Evolutionary conservation across 2,113 vertebrate genomes (phyloP), one percentile per base, ranked within the genome.

Genomic region (Zootoca vivipara): DNA sequence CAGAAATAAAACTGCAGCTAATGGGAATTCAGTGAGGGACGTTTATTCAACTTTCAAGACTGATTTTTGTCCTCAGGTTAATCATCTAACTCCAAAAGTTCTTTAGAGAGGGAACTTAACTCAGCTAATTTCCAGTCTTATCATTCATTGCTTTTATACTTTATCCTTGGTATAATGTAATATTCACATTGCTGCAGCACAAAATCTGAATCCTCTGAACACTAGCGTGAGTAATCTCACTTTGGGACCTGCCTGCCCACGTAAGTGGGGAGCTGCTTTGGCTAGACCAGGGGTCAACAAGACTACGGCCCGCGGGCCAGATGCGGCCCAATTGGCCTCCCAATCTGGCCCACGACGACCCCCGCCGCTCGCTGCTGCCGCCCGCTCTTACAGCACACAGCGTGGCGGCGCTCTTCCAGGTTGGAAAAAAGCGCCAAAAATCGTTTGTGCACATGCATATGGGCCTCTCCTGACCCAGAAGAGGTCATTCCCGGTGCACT

Each of bases 1-100:
- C 95, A 94, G 94, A 92, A 97, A 92, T 94, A 96, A 96, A 95
- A 95, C 91, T 93, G 94, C 91, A 92, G 87, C 90, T 96, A 96
- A 95, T 96, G 91, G 94, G 94, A 96, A 93, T 94, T 92, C 93
- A 96, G 87, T 90, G 89, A 93, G 95, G 93, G 42, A 84, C 52
- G 2, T 94, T 96, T 95, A 84, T 94, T 93, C 40, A 82, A 77
- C 24, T 92, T 80, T 87, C 26, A 40, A 56, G 40, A 70, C 38
- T 93, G 85, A 90, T 86, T 73, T 73, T 84, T 91, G 24, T 73
- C 93, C 30, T 16, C 30, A 38, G 33, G 74, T 88, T 93, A 92
- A 93, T 93, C 0, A 78, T 90, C 74, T 88, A 18, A 35, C 46
- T 82, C 28, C 30, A 86, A 64, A 86, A 89, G 92, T 72, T 9